These are phyloP conservation scores for Dunckerocampus dactyliophorus DNA, from an alignment of 2,113 vertebrate species.

Conservation along the genomic window DNA sequence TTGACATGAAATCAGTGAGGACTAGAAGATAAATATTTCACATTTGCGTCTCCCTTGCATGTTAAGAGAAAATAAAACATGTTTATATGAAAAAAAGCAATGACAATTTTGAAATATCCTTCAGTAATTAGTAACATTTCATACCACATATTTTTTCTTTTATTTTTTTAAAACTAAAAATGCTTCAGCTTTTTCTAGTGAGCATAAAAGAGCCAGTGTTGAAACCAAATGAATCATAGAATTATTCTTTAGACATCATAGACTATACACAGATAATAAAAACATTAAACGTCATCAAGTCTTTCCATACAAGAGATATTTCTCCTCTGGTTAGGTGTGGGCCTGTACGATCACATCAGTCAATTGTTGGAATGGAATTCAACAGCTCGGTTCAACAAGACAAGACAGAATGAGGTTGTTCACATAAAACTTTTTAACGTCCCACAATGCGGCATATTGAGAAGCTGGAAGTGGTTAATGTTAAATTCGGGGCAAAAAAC, in stretches of 20 bases:
- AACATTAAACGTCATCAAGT: conserved; percentile 58
- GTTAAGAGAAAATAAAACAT: conserved; percentile 53
- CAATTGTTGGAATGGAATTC: conserved; percentile 30
- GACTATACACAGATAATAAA: conserved; percentile 66
- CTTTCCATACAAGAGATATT: conserved; percentile 30
- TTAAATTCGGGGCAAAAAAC: conserved; percentile 3
- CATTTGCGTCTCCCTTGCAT: conserved; percentile 60
- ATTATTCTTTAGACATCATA: conserved; percentile 66
- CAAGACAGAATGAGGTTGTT: conserved; percentile 13
- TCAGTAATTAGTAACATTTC: conserved; percentile 66
- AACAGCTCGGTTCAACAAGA: conserved; percentile 22
- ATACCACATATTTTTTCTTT: conserved; percentile 41
- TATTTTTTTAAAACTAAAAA: conserved; percentile 43
- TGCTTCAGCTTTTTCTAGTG: conserved; percentile 41
- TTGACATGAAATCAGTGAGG: conserved; percentile 73
- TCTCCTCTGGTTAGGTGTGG: conserved; percentile 26
- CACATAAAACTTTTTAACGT: conserved; percentile 28
- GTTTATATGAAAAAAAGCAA: conserved; percentile 46
- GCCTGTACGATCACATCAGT: conserved; percentile 20
- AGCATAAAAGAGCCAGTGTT: conserved; percentile 71
- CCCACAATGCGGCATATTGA: conserved; percentile 33
- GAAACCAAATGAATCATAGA: conserved; percentile 66
- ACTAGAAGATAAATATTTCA: conserved; percentile 76
- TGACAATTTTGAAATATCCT: conserved; percentile 57
- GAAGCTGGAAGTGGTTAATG: conserved; percentile 10